phyloP scores from a whole-genome alignment of 2,113 vertebrate species.

The Proteles cristata region DNA sequence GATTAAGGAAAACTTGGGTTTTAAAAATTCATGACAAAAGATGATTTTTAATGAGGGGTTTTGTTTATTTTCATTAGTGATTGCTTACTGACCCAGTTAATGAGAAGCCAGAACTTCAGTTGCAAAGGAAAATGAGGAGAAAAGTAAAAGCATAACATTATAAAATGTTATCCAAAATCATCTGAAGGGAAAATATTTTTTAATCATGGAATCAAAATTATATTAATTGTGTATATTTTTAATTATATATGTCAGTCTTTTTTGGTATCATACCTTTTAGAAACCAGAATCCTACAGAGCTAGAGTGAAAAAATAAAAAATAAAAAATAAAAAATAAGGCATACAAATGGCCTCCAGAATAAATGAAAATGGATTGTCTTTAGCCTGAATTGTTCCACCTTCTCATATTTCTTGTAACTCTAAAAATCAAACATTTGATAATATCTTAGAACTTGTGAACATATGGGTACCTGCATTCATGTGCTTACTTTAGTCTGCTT shows the following conservation, averaged over 20 bases:
- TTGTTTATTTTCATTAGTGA: constrained; percentile 65
- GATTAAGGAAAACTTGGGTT: constrained; percentile 3
- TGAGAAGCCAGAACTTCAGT: constrained; percentile 24
- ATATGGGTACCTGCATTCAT: neutral
- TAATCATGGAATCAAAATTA: neutral
- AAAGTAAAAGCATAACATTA: neutral
- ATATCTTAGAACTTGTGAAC: neutral
- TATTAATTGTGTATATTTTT: neutral
- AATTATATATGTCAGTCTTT: neutral
- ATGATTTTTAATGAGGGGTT: constrained; percentile 62
- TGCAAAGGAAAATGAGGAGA: neutral
- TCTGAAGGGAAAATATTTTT: neutral
- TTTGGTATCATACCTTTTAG: neutral
- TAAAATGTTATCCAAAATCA: constrained; percentile 4
- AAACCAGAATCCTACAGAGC: neutral
- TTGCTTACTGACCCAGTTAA: constrained; percentile 67
- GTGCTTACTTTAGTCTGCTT: neutral
- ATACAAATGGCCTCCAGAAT: neutral
- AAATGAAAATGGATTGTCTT: neutral
- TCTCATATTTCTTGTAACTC: neutral
- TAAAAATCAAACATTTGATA: neutral
- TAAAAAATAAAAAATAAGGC: neutral
- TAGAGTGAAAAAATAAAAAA: neutral
- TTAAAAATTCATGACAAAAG: constrained; percentile 35
- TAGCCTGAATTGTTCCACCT: neutral